These are phyloP conservation scores for Oscheius sp. DNA, from an alignment of 2,888 invertebrate species.

Conservation along the genomic window DNA sequence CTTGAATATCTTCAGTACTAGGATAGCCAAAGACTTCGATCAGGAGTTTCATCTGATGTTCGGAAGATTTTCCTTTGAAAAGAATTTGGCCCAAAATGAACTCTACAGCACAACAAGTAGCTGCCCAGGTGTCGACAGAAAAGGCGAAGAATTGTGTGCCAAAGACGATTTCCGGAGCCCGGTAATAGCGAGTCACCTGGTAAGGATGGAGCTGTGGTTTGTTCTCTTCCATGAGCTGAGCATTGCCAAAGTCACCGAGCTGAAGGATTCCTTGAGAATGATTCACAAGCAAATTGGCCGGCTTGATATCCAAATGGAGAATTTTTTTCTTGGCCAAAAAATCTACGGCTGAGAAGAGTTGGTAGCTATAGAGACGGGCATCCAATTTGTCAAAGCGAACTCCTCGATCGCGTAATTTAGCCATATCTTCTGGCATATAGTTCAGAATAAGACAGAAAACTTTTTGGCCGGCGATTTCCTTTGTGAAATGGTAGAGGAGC, in stretches of 20 bases:
- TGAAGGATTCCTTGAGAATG: constrained; percentile 43
- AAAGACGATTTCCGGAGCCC: constrained; percentile 64
- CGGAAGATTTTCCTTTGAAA: constrained; percentile 46
- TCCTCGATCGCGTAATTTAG: constrained; percentile 42
- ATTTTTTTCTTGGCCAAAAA: constrained; percentile 46
- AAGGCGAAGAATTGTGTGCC: constrained; percentile 50
- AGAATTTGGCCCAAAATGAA: constrained; percentile 44
- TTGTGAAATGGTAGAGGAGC: constrained; percentile 51
- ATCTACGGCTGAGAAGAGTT: constrained; percentile 55
- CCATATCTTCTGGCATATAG: constrained; percentile 53
- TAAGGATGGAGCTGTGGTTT: constrained; percentile 37
- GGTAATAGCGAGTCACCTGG: constrained; percentile 62
- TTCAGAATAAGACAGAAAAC: constrained; percentile 57
- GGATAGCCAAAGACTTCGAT: constrained; percentile 60
- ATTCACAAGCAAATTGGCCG: constrained; percentile 58
- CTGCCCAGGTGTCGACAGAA: constrained; percentile 61
- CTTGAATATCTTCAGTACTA: constrained; percentile 52
- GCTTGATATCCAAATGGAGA: constrained; percentile 64
- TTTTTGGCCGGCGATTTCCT: constrained; percentile 29
- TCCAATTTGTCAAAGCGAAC: constrained; percentile 44
- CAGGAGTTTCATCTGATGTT: constrained; percentile 48
- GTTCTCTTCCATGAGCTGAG: constrained; percentile 34
- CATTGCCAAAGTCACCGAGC: constrained; percentile 63
- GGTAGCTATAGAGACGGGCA: constrained; percentile 54
- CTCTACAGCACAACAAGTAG: constrained; percentile 59